Conservation (phyloP, 2,113 vertebrate genomes). For the Phrynosoma platyrhinos region DNA sequence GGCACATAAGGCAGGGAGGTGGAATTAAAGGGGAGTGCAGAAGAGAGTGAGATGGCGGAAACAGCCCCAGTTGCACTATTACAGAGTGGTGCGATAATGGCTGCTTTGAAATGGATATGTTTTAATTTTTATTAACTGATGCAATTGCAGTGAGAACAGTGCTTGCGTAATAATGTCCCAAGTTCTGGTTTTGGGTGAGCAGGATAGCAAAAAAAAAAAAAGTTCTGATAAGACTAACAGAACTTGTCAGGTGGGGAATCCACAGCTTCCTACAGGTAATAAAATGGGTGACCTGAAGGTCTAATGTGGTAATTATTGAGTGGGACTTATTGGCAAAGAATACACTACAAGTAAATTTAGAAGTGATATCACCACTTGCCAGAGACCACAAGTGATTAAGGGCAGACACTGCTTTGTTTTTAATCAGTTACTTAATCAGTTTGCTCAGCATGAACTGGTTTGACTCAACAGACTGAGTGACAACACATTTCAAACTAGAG, state of each 20-base stretch:
- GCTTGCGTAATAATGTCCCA: no score
- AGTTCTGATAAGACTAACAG: neutral
- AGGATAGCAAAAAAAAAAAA: neutral
- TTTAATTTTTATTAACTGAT: no score
- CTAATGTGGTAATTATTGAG: conserved; percentile 15
- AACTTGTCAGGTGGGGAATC: neutral
- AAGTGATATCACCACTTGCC: conserved; percentile 5
- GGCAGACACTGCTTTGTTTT: conserved; percentile 56
- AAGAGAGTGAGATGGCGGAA: no score
- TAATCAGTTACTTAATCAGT: conserved; percentile 76
- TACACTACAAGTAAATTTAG: conserved; percentile 32
- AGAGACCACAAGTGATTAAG: conserved; percentile 44
- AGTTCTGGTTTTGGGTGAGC: no score
- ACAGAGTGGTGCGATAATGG: no score
- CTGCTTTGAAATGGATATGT: no score
- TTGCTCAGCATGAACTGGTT: conserved; percentile 65
- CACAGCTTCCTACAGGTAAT: conserved; percentile 4
- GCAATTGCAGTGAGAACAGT: no score
- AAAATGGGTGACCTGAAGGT: conserved; percentile 11
- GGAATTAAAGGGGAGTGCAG: no score
- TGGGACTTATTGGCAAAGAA: neutral
- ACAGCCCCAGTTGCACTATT: no score
- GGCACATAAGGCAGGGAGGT: no score
- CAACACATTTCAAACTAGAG: conserved; percentile 67
- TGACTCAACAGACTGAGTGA: conserved; percentile 61